phyloP scores from a whole-genome alignment of 1,140 invertebrate species.

The Lepeophtheirus salmonis region DNA sequence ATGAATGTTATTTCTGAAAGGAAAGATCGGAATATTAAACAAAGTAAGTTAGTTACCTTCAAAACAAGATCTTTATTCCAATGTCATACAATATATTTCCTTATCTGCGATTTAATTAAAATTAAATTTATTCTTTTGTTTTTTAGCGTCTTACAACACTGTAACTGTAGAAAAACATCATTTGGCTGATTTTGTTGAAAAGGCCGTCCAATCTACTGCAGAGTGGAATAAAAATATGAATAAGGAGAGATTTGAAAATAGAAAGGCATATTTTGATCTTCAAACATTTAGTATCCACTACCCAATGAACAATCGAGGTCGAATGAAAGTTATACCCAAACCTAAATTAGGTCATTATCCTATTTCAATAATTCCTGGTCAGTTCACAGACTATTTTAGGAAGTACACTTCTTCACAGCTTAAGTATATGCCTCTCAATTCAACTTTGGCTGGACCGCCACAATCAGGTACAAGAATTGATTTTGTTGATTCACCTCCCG shows the following conservation, averaged over 20 bases:
- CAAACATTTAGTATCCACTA: constrained; percentile 54
- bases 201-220: constrained; percentile 53
- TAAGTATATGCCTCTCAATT: constrained; percentile 70
- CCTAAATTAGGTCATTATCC: constrained; percentile 56
- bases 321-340: constrained; percentile 29
- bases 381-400: constrained; percentile 68
- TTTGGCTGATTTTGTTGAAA: constrained; percentile 69
- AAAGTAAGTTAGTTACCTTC: constrained; percentile 26
- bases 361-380: constrained; percentile 71
- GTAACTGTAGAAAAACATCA: constrained; percentile 28
- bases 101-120: not conserved
- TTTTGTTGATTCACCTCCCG: not conserved
- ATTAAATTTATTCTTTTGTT: constrained; percentile 26
- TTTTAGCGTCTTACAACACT: constrained; percentile 33
- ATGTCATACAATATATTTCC: not conserved
- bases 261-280: constrained; percentile 44
- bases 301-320: constrained; percentile 31
- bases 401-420: constrained; percentile 44
- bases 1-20: constrained; percentile 56
- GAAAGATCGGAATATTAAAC: constrained; percentile 47
- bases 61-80: not conserved
- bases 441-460: constrained; percentile 52
- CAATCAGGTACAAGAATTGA: constrained; percentile 17
- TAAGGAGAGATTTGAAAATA: constrained; percentile 4
- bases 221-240: constrained; percentile 26